These are phyloP conservation scores for Allobates femoralis DNA, from an alignment of 2,797 vertebrate genomes.

Conservation along the genomic window DNA sequence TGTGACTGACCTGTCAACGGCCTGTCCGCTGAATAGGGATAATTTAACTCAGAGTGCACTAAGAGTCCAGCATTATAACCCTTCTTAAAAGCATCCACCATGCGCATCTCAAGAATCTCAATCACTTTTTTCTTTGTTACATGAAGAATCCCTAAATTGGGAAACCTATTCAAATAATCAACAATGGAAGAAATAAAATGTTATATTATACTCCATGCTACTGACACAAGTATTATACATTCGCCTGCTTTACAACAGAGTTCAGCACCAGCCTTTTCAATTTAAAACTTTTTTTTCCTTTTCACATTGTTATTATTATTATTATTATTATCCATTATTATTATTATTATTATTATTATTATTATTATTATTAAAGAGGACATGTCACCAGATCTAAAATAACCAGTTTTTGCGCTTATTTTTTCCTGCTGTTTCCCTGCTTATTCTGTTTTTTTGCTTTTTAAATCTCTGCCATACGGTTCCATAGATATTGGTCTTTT, in stretches of 20 bases:
- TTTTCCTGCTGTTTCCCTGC: too few relatives aligned
- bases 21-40: conserved; percentile 79
- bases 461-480: too few relatives aligned
- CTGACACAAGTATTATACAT: not conserved
- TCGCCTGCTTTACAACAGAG: not conserved
- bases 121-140: conserved; percentile 97
- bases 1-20: conserved; percentile 83
- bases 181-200: not conserved
- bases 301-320: too few relatives aligned
- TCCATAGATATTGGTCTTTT: too few relatives aligned
- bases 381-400: too few relatives aligned
- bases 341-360: not conserved
- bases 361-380: too few relatives aligned
- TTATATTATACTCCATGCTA: too few relatives aligned
- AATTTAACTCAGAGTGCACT: conserved; percentile 87
- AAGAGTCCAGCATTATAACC: conserved; percentile 87
- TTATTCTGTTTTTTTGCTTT: too few relatives aligned
- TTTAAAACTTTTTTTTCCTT: not conserved
- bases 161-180: conserved; percentile 79
- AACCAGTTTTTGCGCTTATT: too few relatives aligned
- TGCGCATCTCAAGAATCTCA: conserved; percentile 90
- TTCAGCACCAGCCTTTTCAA: not conserved
- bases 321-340: too few relatives aligned
- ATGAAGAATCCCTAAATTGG: conserved; percentile 95
- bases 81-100: conserved; percentile 88